A percentile compares a stretch with the other conserved stretches of the same genome.
Conservation (phyloP, 2,888 invertebrate species). For the Nycteola revayana region DNA sequence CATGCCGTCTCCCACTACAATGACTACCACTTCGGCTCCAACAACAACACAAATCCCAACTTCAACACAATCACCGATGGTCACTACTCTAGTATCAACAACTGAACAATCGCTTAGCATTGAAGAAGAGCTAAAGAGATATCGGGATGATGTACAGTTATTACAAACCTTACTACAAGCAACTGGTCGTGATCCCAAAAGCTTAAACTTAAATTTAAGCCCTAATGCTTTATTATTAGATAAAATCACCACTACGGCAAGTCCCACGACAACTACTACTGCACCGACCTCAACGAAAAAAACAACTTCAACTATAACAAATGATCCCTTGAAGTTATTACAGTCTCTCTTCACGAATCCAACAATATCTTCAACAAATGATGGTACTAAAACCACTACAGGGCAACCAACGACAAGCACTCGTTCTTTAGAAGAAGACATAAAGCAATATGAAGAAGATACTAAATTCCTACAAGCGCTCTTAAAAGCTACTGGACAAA, state of each 20-base stretch:
- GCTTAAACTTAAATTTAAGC: slow-evolving; percentile 48
- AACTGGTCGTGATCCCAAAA: slow-evolving; percentile 66
- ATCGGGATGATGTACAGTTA: slow-evolving; percentile 54
- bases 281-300: slow-evolving; percentile 35
- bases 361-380: slow-evolving; percentile 37
- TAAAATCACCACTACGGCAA: slow-evolving; percentile 34
- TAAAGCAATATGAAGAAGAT: slow-evolving; percentile 73
- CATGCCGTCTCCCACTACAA: slow-evolving; percentile 24
- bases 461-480: slow-evolving; percentile 69
- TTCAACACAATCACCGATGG: slow-evolving; percentile 28
- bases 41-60: slow-evolving; percentile 26
- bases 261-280: slow-evolving; percentile 19
- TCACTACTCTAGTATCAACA: slow-evolving; percentile 32
- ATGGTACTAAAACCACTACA: slow-evolving; percentile 30
- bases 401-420: slow-evolving; percentile 48
- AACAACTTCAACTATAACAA: slow-evolving; percentile 27
- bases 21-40: slow-evolving; percentile 28
- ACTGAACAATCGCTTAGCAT: slow-evolving; percentile 40
- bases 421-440: slow-evolving; percentile 69
- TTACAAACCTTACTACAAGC: slow-evolving; percentile 51
- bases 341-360: slow-evolving; percentile 57
- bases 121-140: slow-evolving; percentile 51
- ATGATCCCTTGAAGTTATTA: slow-evolving; percentile 54
- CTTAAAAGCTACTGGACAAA: slow-evolving; percentile 68
- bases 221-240: slow-evolving; percentile 32